A percentile compares a stretch with the other conserved stretches of the same genome.
Evolutionary conservation across 2,888 invertebrate species (phyloP).

Genomic region (Bombylius discolor): DNA sequence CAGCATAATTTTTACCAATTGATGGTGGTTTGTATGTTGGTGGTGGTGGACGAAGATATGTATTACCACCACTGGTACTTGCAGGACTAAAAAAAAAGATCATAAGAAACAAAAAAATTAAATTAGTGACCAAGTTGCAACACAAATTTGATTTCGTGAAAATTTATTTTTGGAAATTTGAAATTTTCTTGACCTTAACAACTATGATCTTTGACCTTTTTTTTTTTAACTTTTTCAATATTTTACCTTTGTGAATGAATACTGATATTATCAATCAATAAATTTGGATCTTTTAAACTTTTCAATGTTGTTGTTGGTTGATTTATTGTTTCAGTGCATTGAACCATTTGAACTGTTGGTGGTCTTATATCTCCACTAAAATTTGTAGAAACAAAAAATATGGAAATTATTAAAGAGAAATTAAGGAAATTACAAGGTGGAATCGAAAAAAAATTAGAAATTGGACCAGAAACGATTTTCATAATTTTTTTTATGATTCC

Average conservation of each 20-base stretch:
- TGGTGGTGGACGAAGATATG: slow-evolving; percentile 33
- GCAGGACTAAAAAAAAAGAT: slow-evolving; percentile 38
- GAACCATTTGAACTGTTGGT: slow-evolving; percentile 48
- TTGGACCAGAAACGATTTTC: too few species aligned
- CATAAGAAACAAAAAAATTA: neutral
- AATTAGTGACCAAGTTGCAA: too few species aligned
- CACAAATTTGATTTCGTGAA: too few species aligned
- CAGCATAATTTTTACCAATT: slow-evolving; percentile 26
- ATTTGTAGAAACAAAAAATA: too few species aligned
- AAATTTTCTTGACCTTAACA: too few species aligned
- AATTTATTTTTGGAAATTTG: neutral
- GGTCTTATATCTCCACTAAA: slow-evolving; percentile 26
- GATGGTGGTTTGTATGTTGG: slow-evolving; percentile 34
- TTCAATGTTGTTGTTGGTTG: slow-evolving; percentile 46
- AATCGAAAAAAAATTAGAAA: too few species aligned
- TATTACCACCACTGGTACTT: slow-evolving; percentile 30
- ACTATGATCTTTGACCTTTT: too few species aligned
- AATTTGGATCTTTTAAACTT: slow-evolving; percentile 42
- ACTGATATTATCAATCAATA: slow-evolving; percentile 32
- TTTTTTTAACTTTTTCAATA: neutral
- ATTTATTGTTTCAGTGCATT: slow-evolving; percentile 43
- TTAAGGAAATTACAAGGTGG: too few species aligned
- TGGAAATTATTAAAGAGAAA: too few species aligned
- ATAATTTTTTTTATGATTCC: too few species aligned
- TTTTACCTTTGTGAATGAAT: slow-evolving; percentile 33